A percentile compares a stretch with the other conserved stretches of the same genome.
phyloP scores from a whole-genome alignment of 1,140 invertebrate genomes.

The Tetramorium simillimum region DNA sequence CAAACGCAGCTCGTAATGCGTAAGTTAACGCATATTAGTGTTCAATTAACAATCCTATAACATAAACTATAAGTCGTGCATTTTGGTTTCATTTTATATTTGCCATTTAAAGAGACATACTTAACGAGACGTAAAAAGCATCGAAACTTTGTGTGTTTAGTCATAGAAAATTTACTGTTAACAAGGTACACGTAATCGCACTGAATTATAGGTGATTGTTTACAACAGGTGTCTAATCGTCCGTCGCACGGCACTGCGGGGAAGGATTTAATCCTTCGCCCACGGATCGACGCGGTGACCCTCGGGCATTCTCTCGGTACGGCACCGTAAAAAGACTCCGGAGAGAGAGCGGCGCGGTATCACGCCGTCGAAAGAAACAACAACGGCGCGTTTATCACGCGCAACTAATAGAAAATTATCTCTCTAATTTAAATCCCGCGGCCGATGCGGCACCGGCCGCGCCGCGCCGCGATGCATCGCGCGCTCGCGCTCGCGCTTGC shows the following conservation, averaged over 20 bases:
- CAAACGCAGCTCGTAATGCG: too few species aligned
- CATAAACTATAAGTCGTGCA: too few species aligned
- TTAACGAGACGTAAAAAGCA: not conserved
- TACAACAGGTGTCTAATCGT: constrained; percentile 53
- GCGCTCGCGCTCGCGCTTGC: constrained; percentile 12
- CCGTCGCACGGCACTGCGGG: not conserved
- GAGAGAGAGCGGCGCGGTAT: constrained; percentile 46
- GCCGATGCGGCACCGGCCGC: not conserved
- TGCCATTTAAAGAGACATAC: not conserved
- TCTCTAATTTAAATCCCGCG: constrained; percentile 73
- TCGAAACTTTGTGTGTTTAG: not conserved
- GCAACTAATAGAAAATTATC: constrained; percentile 76
- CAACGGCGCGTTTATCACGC: constrained; percentile 74
- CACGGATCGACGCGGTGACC: constrained; percentile 34
- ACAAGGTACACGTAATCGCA: constrained; percentile 37
- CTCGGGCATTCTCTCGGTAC: constrained; percentile 13
- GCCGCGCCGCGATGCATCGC: constrained; percentile 45
- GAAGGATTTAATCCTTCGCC: constrained; percentile 48
- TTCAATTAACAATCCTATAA: too few species aligned
- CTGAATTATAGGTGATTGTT: constrained; percentile 57
- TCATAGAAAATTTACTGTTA: constrained; percentile 32
- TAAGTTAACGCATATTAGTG: too few species aligned
- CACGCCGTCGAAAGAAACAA: constrained; percentile 56
- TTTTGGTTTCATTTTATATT: too few species aligned
- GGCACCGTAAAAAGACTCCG: constrained; percentile 16